Conservation (phyloP, 2,888 invertebrate genomes). For the Teleiodes luculella region DNA sequence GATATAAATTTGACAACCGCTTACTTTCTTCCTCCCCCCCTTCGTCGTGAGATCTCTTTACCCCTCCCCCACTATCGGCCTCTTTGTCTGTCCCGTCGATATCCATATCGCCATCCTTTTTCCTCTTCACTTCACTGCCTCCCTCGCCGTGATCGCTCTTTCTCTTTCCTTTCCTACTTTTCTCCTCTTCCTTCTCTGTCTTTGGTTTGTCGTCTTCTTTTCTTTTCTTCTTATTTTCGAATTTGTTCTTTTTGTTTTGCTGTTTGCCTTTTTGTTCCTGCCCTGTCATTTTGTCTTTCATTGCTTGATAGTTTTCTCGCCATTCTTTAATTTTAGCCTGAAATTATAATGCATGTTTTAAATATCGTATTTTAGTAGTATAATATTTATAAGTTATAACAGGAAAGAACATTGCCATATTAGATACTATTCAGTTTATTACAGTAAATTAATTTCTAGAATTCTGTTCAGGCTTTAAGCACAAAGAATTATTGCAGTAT, state of each 20-base stretch:
- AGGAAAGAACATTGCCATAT: too few relatives aligned
- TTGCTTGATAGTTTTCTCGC: constrained; percentile 61
- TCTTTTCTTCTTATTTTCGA: constrained; percentile 45
- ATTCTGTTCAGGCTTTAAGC: too few relatives aligned
- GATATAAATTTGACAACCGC: too few relatives aligned
- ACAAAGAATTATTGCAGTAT: too few relatives aligned
- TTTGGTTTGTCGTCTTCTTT: constrained; percentile 42
- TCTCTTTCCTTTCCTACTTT: constrained; percentile 32
- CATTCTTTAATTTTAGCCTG: constrained; percentile 63
- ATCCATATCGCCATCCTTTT: constrained; percentile 49
- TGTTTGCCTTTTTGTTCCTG: constrained; percentile 56
- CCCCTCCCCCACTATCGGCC: constrained; percentile 31
- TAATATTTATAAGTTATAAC: too few relatives aligned
- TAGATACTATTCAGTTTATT: too few relatives aligned
- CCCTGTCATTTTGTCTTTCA: constrained; percentile 66
- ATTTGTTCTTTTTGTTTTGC: constrained; percentile 52
- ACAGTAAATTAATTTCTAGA: too few relatives aligned
- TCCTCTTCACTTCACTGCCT: constrained; percentile 51
- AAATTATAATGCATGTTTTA: not conserved
- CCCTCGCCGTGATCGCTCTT: constrained; percentile 41
- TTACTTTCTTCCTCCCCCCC: constrained; percentile 26
- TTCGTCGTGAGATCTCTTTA: constrained; percentile 53
- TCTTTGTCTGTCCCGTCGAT: constrained; percentile 30
- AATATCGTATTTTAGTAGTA: not conserved
- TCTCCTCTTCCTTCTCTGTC: constrained; percentile 16